Base-by-base conservation (phyloP, 2,888 invertebrate genomes). In the Liodrosophila aerea region DNA sequence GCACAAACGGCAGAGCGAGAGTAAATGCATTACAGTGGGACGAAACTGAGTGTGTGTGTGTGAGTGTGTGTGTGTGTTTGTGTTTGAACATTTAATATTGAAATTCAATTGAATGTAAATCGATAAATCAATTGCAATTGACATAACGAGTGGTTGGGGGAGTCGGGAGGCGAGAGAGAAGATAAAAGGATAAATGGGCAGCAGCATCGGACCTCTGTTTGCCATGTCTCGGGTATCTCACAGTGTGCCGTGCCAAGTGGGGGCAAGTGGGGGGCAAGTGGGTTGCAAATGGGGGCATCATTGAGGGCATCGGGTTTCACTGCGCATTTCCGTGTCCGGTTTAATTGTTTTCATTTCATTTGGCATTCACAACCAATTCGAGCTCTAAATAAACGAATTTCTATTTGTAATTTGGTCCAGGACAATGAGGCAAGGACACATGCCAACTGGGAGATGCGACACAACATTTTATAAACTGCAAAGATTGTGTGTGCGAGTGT, bases 281-380 rank as follows among this genome's bases (percentile, higher is more conserved):
- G 13, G 34, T 11, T 37, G 7, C 4, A 36, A 36, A 7, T 16
- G 18, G 37, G 16, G 22, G 22, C 22, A 22, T 22, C 22, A 5
- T 22, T 22, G 22, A 43, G n/a, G n/a, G n/a, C n/a, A n/a, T n/a
- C n/a, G n/a, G n/a, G 43, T 43, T 56, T 60, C 51, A 62, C 27
- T 31, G 51, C 61, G 44, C 43, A 64, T 68, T 72, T 72, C 74
- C 74, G 52, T 56, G 59, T 67, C 52, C 72, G 47, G 46, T 61
- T 70, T 85, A 64, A 85, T 78, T 75, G 76, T 72, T 69, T 66
- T 78, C 61, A 68, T 68, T 72, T 74, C 50, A 71, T 77, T 81
- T 77, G 62, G 22, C 60, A 49, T 67, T 59, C 64, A 33, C 40
- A 22, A 11, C 39, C 13, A 30, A 5, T 5, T 7, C 36, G 39